Percentiles rank a stretch among this genome's conserved stretches.
These are phyloP conservation scores for Girardinus metallicus DNA, from an alignment of 2,797 vertebrate species.

Conservation along the genomic window DNA sequence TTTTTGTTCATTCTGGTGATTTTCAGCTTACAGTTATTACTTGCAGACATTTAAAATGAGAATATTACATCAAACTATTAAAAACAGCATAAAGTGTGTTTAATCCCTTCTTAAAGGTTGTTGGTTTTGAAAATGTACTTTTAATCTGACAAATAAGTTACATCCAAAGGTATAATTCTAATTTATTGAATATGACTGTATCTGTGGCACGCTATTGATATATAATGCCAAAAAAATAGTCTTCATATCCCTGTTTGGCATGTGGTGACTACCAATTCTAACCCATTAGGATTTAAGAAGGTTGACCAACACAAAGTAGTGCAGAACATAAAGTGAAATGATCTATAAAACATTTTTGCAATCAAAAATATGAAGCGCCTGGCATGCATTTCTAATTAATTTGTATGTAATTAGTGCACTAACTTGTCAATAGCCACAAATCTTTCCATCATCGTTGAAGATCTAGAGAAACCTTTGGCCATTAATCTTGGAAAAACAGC, in stretches of 20 bases:
- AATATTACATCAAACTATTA: no score
- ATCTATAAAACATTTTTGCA: background rate
- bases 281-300: background rate
- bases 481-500: background rate
- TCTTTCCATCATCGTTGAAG: background rate
- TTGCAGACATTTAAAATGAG: no score
- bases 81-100: no score
- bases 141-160: background rate
- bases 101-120: no score
- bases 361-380: background rate
- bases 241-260: background rate
- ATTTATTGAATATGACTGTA: background rate
- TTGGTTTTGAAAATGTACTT: background rate
- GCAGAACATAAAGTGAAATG: background rate
- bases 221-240: background rate
- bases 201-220: background rate
- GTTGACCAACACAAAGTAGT: background rate
- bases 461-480: background rate
- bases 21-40: no score
- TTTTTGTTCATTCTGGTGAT: no score
- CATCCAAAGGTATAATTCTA: no score
- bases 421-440: background rate
- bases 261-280: background rate
- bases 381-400: background rate
- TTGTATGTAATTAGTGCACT: background rate